Evolutionary conservation across 1,140 invertebrate species (phyloP), one percentile per base, ranked within the genome.

Genomic region (Drosophila sechellia): DNA sequence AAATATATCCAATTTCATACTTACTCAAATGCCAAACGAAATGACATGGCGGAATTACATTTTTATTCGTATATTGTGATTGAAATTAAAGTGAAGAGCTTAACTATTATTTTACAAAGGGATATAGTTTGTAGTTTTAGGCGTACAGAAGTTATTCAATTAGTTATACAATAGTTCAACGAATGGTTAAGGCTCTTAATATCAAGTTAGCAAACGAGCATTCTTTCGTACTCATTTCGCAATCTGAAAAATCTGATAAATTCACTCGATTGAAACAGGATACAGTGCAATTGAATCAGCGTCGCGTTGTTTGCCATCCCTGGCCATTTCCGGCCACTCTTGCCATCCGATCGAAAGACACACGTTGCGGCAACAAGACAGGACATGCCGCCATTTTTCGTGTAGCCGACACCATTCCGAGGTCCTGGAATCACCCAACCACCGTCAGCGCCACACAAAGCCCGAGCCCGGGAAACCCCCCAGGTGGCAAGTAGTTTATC

Each of bases 401-500:
- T 65, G 58, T 63, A 57, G 72, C 53, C 46, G n/a, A 40, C 46
- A 49, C 17, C 49, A 56, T 42, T 56, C 56, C 46, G 65, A 31
- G n/a, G 6, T 17, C n/a, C 27, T 34, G 48, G 34, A 49, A 49
- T 34, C 13, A 34, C 31, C 22, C 27, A 48, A 22, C 3, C 12
- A 15, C 13, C 22, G 12, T 1, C 12, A 15, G 5, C 13, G 12
- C 34, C 49, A 45, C 12, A 39, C 11, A 13, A 27, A 48, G 22
- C 34, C 39, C 37, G 11, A 31, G 37, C 37, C 37, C 11, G 1
- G 17, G 45, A 45, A 55, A 46, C 40, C 73, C 42, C 52, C 34
- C 49, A 53, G 58, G 73, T 76, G 69, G 65, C 79, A 87, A 87
- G 79, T 87, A 83, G 83, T 87, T 87, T 87, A 87, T 87, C 83